Conservation (phyloP, 2,797 vertebrate genomes). For the Jordanella pulchra region DNA sequence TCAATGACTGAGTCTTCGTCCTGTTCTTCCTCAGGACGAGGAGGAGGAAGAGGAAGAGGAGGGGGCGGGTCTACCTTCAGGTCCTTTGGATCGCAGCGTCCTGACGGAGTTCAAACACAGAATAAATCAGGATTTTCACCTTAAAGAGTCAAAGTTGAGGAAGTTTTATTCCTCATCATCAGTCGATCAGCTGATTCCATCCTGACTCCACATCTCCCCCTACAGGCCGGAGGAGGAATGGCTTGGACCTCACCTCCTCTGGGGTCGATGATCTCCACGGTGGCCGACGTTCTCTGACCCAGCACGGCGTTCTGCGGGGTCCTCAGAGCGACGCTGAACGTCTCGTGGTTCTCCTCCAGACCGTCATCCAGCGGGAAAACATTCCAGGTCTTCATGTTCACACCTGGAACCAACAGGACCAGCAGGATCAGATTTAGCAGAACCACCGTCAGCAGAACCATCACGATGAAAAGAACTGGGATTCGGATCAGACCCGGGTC, state of each 20-base stretch:
- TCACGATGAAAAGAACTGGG: no score
- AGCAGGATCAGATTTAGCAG: background rate
- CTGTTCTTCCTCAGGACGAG: background rate
- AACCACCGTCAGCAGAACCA: background rate
- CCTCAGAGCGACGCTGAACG: constrained; percentile 71
- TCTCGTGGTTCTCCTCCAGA: constrained; percentile 81
- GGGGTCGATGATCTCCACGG: constrained; percentile 74
- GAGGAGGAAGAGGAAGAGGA: constrained; percentile 23
- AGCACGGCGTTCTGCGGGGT: constrained; percentile 73
- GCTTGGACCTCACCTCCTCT: constrained; percentile 48
- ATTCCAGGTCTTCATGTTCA: constrained; percentile 79
- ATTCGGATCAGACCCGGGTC: constrained; percentile 70
- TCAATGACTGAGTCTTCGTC: constrained; percentile 51
- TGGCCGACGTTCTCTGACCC: constrained; percentile 71
- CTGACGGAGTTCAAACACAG: constrained; percentile 40
- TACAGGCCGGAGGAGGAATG: background rate
- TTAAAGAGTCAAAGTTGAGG: background rate
- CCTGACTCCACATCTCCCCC: background rate
- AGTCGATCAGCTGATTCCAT: no score
- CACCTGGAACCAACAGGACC: constrained; percentile 65
- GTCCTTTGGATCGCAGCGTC: constrained; percentile 62
- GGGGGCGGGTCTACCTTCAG: constrained; percentile 37
- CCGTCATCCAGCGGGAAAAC: constrained; percentile 77
- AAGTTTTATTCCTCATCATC: no score
- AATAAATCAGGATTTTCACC: background rate